These are phyloP conservation scores for Ochotona curzoniae DNA, from an alignment of 2,113 vertebrate species.

Conservation along the genomic window DNA sequence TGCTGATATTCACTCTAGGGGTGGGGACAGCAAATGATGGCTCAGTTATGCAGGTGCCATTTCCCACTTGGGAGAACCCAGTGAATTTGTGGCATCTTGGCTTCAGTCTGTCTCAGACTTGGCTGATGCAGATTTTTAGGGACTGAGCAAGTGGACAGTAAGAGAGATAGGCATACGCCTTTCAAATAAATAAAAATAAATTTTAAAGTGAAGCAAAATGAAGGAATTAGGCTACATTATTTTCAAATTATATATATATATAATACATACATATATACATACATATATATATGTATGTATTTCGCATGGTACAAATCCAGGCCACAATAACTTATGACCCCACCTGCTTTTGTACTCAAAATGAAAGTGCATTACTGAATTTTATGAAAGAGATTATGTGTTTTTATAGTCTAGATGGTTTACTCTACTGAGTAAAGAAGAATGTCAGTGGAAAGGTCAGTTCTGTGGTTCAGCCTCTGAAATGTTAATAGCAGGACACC, in stretches of 20 bases:
- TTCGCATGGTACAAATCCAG: slow-evolving; percentile 22
- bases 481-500: neutral
- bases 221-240: neutral
- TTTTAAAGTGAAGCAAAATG: neutral
- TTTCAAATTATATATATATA: neutral
- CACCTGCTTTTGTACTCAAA: neutral
- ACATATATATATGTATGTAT: neutral
- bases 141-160: too few species aligned
- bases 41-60: too few species aligned
- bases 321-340: neutral
- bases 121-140: too few species aligned
- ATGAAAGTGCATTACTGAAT: slow-evolving; percentile 44
- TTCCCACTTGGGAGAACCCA: too few species aligned
- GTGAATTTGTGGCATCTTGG: too few species aligned
- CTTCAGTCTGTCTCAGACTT: too few species aligned
- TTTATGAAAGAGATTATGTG: neutral
- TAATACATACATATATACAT: too few species aligned
- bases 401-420: slow-evolving; percentile 43
- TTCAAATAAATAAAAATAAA: too few species aligned
- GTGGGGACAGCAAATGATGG: too few species aligned
- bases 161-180: too few species aligned
- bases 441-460: neutral
- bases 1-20: too few species aligned
- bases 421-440: neutral
- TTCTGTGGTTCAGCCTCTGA: neutral